Base-by-base conservation (phyloP, 2,888 invertebrate genomes). In the Callyntrura sp. region DNA sequence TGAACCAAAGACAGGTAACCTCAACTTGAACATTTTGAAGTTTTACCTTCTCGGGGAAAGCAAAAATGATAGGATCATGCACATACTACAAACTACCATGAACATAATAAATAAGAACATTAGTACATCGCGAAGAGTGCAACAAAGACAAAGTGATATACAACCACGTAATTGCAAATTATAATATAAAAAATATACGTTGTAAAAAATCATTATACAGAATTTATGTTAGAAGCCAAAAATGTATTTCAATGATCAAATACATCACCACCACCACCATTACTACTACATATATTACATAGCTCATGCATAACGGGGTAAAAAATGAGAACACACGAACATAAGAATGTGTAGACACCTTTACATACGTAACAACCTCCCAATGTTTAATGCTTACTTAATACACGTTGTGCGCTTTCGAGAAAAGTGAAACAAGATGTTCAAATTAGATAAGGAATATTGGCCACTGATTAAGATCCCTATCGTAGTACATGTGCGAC, bases 401-500 rank as follows among this genome's bases (percentile, higher is more conserved):
- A 25, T 68, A 2, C 11, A 48, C 20, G 48, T 20, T 45, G 73
- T 20, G 8, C 73, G 45, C 9, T n/a, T n/a, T n/a, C n/a, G n/a
- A 35, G 1, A 70, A 70, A 48, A 76, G 20, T 78, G 55, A 78
- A 65, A 76, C 84, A 89, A 82, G 90, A 90, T 90, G 82, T 25
- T 86, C 68, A 90, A 82, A 82, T 65, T 60, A 73, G 90, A 90
- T 90, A 90, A 90, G 81, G 20, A 85, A 89, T 90, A 90, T 90
- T 90, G 90, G 86, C 78, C 90, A 86, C 90, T 90, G 90, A 90
- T 90, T 86, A 90, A 90, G 90, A 90, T 90, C 48, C 68, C 82
- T 86, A 90, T 90, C 86, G 17, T 65, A 1, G 14, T 25, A 73
- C 25, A 11, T 51, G 88, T 70, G 62, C 62, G 55, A 57, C 55